These are phyloP conservation scores for Papilio elwesi DNA, from an alignment of 2,888 invertebrate genomes.

Conservation along the genomic window DNA sequence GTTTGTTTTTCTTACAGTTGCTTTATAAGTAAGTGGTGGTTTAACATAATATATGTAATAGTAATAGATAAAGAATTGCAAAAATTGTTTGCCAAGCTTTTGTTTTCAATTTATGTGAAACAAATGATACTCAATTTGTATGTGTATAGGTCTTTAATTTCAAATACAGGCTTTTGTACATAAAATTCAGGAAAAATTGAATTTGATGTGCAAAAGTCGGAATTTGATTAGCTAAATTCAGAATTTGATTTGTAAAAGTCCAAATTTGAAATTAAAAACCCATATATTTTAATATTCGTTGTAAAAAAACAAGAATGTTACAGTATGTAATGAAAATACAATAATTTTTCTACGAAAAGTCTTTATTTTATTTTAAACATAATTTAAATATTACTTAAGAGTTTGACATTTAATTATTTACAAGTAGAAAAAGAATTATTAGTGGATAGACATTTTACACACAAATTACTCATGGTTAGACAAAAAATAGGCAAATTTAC, in stretches of 20 bases:
- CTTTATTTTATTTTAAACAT: slow-evolving; percentile 80
- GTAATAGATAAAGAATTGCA: not conserved
- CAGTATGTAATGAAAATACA: slow-evolving; percentile 44
- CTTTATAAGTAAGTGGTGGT: not conserved
- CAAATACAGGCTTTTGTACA: too few relatives aligned
- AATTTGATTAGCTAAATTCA: too few relatives aligned
- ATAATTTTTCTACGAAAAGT: slow-evolving; percentile 73
- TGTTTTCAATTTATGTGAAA: too few relatives aligned
- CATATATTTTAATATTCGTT: not conserved
- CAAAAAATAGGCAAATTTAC: slow-evolving; percentile 15
- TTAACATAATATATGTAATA: not conserved
- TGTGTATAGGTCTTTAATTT: too few relatives aligned
- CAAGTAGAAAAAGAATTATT: slow-evolving; percentile 61
- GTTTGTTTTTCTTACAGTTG: not conserved
- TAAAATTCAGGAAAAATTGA: too few relatives aligned
- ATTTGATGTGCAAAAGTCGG: too few relatives aligned
- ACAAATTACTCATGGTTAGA: slow-evolving; percentile 29
- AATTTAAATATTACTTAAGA: slow-evolving; percentile 70
- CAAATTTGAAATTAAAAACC: too few relatives aligned
- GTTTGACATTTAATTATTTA: slow-evolving; percentile 68
- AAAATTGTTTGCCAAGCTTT: not conserved
- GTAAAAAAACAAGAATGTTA: not conserved
- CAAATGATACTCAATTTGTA: too few relatives aligned
- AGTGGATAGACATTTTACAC: slow-evolving; percentile 63
- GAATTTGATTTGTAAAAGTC: too few relatives aligned